A percentile compares a stretch with the other conserved stretches of the same genome.
These are phyloP conservation scores for Spodoptera litura DNA, from an alignment of 1,140 invertebrate genomes.

Conservation along the genomic window DNA sequence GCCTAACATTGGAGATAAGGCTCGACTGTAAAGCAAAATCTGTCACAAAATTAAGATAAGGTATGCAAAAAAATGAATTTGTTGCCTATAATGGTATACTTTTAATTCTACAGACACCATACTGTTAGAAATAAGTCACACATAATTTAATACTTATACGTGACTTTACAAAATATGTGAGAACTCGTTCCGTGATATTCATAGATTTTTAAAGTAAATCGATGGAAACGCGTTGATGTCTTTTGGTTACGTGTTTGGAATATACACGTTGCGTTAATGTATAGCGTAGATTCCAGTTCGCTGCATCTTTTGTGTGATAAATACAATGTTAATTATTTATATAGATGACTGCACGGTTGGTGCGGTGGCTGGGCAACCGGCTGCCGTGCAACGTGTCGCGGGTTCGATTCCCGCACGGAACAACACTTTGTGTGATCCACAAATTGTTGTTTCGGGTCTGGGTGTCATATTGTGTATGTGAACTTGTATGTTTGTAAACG, in stretches of 20 bases:
- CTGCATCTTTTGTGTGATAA: no score
- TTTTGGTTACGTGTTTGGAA: conserved; percentile 28
- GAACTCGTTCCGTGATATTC: conserved; percentile 23
- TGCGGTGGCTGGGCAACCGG: no score
- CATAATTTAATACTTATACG: conserved; percentile 28
- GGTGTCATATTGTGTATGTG: no score
- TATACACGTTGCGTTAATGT: conserved; percentile 18
- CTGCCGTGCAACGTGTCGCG: no score
- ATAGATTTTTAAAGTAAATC: conserved; percentile 41
- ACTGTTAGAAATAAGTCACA: conserved; percentile 34
- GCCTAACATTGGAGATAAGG: conserved; percentile 34
- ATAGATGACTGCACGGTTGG: no score
- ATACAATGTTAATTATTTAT: no score
- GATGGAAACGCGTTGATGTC: conserved; percentile 36
- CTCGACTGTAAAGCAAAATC: conserved; percentile 25
- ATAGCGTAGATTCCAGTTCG: no score
- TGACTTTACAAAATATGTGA: conserved; percentile 27
- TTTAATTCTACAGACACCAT: background rate
- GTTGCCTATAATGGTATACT: conserved; percentile 5
- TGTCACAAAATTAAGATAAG: conserved; percentile 26
- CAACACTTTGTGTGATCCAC: no score
- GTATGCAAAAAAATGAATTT: conserved; percentile 23
- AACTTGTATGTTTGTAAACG: no score
- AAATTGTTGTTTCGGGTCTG: no score
- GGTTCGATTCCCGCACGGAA: no score